Evolutionary conservation across 2,797 vertebrate genomes (phyloP), one percentile per base, ranked within the genome.

Genomic region (Phrynocephalus vlangalii): DNA sequence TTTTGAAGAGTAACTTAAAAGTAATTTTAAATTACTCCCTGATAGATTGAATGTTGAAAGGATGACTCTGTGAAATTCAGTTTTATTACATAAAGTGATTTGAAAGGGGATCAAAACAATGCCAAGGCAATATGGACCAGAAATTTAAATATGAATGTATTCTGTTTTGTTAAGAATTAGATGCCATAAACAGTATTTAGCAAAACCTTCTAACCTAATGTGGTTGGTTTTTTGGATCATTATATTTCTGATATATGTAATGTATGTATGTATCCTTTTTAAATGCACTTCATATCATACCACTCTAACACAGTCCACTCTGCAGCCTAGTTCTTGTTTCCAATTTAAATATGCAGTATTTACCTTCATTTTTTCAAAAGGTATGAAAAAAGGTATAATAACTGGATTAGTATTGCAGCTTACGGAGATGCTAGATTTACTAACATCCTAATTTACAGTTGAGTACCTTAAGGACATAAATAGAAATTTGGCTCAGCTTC

Each of bases 151-250:
- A 91, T 91, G 88, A 91, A 80, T 89, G 92, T 92, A 89, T 86
- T 87, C 82, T 94, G 89, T 93, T 94, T 94, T 90, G 66, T 93
- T 94, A 94, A 89, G 90, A 92, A 93, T 90, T 91, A 77, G 93
- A 91, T 92, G 91, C 85, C 83, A 94, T 91, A 86, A 91, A 92
- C 82, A 90, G 72, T 56, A 92, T 92, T n/a, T 86, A 92, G 80
- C 86, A 18, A 82, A 87, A 87, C 88, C 93, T 90, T 91, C 82
- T 90, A 92, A 92, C 90, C 91, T 91, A 94, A 85, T 92, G 52
- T 18, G 18, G 91, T 44, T 18, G 18, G 91, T 44, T 91, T 0
- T 18, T 90, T 92, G 91, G 93, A 85, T 83, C 91, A 91, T 86
- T 73, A 91, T 75, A 83, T 88, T 91, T 88, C 92, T 91, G 15